Evolutionary conservation across 1,140 invertebrate species (phyloP), one percentile per base, ranked within the genome.

Genomic region (Lethocerus indicus): DNA sequence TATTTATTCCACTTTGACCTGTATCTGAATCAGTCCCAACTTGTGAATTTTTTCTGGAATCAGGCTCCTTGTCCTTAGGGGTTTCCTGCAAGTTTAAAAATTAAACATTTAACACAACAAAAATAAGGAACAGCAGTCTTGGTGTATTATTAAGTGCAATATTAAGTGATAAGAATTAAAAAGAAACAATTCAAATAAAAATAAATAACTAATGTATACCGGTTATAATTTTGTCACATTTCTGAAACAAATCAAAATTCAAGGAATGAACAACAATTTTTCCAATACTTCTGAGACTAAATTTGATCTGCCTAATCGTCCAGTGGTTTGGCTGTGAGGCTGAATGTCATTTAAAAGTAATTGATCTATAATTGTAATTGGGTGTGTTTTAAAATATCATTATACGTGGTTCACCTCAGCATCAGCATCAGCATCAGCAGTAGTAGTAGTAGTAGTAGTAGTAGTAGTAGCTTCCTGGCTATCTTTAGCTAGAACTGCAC

Each of bases 381-480:
- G 9, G 29, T 32, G 9, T 16, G 29, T 32, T 32, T 32, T 9
- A 9, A 32, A 32, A 32, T 9, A 32, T 32, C 16, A 20, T n/a
- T 21, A 20, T 23, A 6, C 36, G 20, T 9, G 18, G 26, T 26
- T 49, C 20, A n/a, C 40, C 47, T 37, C 21, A 49, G n/a, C 21
- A 28, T 9, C 3, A 12, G 29, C 4, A 39, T 32, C 23, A 18
- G 9, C 60, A 58, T 35, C 67, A 62, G 3, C 66, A 63, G 0
- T 63, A 61, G 37, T 51, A 47, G 28, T 40, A 20, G 13, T 41
- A 47, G 54, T 57, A 16, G 28, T 44, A 16, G 55, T 53, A 7
- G 57, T 50, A 23, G 52, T 47, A 26, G 29, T 47, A 40, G 23
- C 16, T 23, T 23, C 37, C 25, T 40, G 40, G 18, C 28, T 37